Evolutionary conservation across 2,113 vertebrate genomes (phyloP).

Genomic region (Tor tambroides): DNA sequence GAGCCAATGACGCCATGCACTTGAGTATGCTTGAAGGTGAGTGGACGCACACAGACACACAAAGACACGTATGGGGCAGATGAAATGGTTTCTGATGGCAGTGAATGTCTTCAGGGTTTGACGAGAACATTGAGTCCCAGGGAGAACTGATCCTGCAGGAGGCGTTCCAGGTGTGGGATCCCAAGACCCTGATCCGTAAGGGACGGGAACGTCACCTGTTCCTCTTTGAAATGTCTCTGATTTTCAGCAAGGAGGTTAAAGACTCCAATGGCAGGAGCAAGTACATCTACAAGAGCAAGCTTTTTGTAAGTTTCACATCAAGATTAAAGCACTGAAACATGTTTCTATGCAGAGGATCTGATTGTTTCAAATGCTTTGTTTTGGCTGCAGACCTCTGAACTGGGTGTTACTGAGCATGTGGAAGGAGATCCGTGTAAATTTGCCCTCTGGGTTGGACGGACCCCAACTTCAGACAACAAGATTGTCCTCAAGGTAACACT

Average conservation of each 20-base stretch:
- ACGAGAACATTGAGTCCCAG: constrained; percentile 98
- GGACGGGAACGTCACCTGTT: constrained; percentile 97
- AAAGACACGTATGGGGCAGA: not conserved
- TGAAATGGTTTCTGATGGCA: not conserved
- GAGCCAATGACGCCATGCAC: constrained; percentile 99
- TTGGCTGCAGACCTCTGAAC: constrained; percentile 87
- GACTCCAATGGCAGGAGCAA: constrained; percentile 98
- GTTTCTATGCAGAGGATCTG: not conserved
- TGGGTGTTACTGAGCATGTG: constrained; percentile 97
- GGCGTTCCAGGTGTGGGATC: constrained; percentile 99
- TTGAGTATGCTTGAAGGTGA: constrained; percentile 99
- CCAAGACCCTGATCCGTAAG: constrained; percentile 97
- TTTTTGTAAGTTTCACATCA: constrained; percentile 85
- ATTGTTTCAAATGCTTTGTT: constrained; percentile 5
- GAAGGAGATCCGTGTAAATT: constrained; percentile 99
- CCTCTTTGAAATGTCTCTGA: constrained; percentile 98
- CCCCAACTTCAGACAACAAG: constrained; percentile 99
- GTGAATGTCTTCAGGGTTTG: constrained; percentile 80
- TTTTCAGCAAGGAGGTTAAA: constrained; percentile 99
- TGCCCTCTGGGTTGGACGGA: constrained; percentile 95
- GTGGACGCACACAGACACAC: not conserved
- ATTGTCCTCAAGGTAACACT: constrained; percentile 94
- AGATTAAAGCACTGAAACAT: not conserved
- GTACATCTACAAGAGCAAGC: constrained; percentile 99
- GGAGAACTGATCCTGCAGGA: constrained; percentile 99